Evolutionary conservation across 2,888 invertebrate species (phyloP).

Genomic region (Chaitophorus viminalis): DNA sequence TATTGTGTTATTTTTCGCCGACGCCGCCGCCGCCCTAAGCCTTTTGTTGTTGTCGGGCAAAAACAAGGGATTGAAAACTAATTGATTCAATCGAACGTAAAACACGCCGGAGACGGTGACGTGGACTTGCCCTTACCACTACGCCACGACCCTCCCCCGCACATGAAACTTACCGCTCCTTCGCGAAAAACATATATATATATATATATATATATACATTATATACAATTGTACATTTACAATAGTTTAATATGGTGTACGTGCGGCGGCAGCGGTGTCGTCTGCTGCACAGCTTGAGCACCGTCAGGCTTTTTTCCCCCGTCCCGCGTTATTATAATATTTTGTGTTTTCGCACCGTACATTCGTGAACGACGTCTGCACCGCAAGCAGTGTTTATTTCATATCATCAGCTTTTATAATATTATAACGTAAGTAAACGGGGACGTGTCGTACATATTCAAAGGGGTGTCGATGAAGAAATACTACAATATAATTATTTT

Average conservation of each 20-base stretch:
- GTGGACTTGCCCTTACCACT: conserved; percentile 4
- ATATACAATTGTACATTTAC: not conserved
- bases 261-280: not conserved
- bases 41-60: conserved; percentile 60
- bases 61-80: conserved; percentile 63
- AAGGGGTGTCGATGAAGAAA: no score
- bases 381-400: no score
- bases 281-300: not conserved
- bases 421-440: no score
- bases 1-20: conserved; percentile 16
- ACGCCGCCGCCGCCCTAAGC: conserved; percentile 39
- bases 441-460: no score
- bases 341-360: not conserved
- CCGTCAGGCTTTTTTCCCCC: not conserved
- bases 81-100: conserved; percentile 65
- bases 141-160: not conserved
- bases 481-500: no score
- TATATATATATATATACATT: no score
- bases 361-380: no score
- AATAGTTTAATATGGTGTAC: not conserved
- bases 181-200: not conserved
- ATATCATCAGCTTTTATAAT: no score
- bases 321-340: not conserved
- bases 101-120: conserved; percentile 63
- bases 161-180: not conserved